Evolutionary conservation across 2,888 invertebrate genomes (phyloP).

Genomic region (Pristionchus arcanus): DNA sequence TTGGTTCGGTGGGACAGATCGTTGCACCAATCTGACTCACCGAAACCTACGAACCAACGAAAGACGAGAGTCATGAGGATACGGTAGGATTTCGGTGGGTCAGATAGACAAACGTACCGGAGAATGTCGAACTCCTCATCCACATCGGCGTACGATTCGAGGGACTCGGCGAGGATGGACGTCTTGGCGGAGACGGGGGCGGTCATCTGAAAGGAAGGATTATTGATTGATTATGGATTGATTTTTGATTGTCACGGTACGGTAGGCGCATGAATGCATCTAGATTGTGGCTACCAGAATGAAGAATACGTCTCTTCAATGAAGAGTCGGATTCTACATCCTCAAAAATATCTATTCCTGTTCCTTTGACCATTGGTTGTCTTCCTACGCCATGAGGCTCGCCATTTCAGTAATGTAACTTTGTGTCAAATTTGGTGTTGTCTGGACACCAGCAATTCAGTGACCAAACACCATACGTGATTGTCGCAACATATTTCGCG

Average conservation of each 20-base stretch:
- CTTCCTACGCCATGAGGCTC: no score
- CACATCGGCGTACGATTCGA: background rate
- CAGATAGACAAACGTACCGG: background rate
- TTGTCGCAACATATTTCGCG: background rate
- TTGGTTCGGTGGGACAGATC: background rate
- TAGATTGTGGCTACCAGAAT: no score
- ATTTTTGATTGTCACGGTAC: background rate
- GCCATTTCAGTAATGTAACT: no score
- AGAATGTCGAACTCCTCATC: constrained; percentile 44
- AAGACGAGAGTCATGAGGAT: background rate
- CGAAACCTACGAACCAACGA: no score
- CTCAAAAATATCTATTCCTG: no score
- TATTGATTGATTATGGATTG: background rate
- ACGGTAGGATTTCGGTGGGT: constrained; percentile 16
- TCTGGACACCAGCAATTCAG: background rate
- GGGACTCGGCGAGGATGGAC: background rate
- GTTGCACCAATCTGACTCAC: no score
- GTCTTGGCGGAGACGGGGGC: constrained; percentile 11
- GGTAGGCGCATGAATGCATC: background rate
- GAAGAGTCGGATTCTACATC: no score
- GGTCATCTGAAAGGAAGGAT: constrained; percentile 31
- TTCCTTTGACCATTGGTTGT: no score
- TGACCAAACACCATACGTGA: background rate
- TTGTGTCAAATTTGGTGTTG: background rate
- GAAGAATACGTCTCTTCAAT: no score